phyloP scores from a whole-genome alignment of 2,113 vertebrate genomes.

The Phylloscopus trochiloides region DNA sequence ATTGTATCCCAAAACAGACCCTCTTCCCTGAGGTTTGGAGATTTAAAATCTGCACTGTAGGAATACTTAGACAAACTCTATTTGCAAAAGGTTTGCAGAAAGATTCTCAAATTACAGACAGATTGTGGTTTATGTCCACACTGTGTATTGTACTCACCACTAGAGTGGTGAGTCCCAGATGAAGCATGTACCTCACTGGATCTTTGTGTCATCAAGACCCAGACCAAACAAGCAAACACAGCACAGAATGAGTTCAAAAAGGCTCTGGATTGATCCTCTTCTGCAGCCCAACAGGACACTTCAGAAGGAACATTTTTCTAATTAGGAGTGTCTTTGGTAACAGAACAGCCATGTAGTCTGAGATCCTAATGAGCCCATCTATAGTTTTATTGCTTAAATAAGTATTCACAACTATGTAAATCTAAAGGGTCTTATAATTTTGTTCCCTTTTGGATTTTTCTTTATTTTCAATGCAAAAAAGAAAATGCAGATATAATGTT shows the following conservation, averaged over 20 bases:
- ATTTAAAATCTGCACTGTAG: background rate
- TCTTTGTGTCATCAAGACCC: background rate
- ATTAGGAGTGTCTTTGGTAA: background rate
- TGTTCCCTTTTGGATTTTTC: background rate
- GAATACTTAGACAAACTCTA: background rate
- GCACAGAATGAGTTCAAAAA: background rate
- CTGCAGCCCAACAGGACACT: background rate
- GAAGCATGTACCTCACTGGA: background rate
- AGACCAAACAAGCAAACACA: background rate
- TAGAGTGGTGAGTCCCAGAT: background rate
- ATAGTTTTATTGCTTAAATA: background rate
- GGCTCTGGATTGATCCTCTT: background rate
- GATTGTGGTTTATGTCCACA: fast-evolving
- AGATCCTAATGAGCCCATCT: background rate
- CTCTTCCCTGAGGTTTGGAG: background rate
- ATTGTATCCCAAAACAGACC: background rate
- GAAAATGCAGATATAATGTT: background rate
- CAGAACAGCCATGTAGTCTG: background rate
- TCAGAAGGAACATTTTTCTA: background rate
- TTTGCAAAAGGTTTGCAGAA: background rate
- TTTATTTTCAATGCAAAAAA: background rate
- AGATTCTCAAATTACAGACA: background rate
- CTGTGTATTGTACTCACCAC: fast-evolving
- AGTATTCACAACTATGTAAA: background rate
- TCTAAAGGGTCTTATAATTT: background rate